These are phyloP conservation scores for Beris morrisii DNA, from an alignment of 2,888 invertebrate genomes.

Conservation along the genomic window DNA sequence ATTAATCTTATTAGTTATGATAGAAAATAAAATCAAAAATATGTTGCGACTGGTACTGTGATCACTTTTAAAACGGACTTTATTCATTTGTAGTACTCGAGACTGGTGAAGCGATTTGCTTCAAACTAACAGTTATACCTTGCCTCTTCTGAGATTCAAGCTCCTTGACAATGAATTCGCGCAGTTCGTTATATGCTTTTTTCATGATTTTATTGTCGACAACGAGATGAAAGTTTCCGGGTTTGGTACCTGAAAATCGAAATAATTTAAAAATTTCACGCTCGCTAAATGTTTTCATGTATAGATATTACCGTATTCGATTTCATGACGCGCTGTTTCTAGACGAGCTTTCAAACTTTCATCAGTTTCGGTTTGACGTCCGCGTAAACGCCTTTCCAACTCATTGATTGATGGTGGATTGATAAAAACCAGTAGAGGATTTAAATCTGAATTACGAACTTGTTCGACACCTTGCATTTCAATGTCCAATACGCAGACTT, in stretches of 20 bases:
- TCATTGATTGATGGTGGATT: conserved; percentile 86
- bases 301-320: conserved; percentile 71
- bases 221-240: conserved; percentile 80
- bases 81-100: no score
- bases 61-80: no score
- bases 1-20: no score
- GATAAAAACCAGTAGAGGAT: conserved; percentile 85
- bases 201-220: conserved; percentile 83
- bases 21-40: no score
- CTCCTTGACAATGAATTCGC: conserved; percentile 68
- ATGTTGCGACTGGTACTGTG: no score
- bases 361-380: conserved; percentile 87
- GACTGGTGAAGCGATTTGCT: conserved; percentile 2
- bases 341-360: conserved; percentile 80
- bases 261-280: conserved; percentile 20
- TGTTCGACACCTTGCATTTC: conserved; percentile 93
- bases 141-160: conserved; percentile 59
- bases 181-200: conserved; percentile 74
- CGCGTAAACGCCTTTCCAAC: conserved; percentile 72
- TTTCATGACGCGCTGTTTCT: conserved; percentile 75
- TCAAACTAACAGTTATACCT: conserved; percentile 53
- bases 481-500: conserved; percentile 91
- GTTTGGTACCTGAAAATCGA: conserved; percentile 57
- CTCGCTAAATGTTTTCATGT: neutral
- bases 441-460: conserved; percentile 77